Evolutionary conservation across 2,797 vertebrate genomes (phyloP), one percentile per base, ranked within the genome.

Genomic region (Echeneis naucrates): DNA sequence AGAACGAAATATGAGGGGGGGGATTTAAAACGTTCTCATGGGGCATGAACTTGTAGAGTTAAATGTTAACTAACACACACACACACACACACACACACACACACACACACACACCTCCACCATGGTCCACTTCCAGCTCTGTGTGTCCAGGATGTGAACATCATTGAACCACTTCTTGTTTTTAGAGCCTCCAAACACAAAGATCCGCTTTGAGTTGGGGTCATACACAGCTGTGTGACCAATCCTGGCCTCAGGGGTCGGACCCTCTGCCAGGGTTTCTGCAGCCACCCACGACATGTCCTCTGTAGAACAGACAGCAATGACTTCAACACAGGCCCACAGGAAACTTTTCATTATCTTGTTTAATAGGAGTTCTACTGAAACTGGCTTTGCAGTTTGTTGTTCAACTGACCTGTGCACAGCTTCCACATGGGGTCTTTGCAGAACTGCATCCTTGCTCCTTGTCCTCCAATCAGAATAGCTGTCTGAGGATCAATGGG

Each of bases 381-480:
- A 50, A 21, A 38, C 8, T 1, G 23, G 13, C 8, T 50, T 30
- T 5, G 19, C 38, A 26, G 40, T 3, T 7, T 21, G 13, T 30
- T 6, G 35, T 19, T 10, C 10, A 19, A 66, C 85, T 76, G 63
- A 96, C 95, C 95, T 73, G 92, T 95, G 83, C 95, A 94, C 42
- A 96, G 91, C 84, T 95, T 96, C 95, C 95, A 96, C 89, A 96
- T 94, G n/a, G 95, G 94, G 37, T 96, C 95, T 81, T 95, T 96
- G 85, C 95, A 95, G 89, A 95, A 95, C 67, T 95, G 94, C 93
- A 92, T 94, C 81, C 85, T 88, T 68, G 92, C 83, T 51, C 94
- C 94, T 87, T 95, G 94, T 5, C 95, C 94, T 80, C 94, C 94
- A 23, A 95, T 94, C 56, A 95, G 88, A 78, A 95, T 94, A 12